Percentiles rank a stretch among this genome's conserved stretches.
Conservation (phyloP, 2,113 vertebrate genomes). For the Dipodomys spectabilis region DNA sequence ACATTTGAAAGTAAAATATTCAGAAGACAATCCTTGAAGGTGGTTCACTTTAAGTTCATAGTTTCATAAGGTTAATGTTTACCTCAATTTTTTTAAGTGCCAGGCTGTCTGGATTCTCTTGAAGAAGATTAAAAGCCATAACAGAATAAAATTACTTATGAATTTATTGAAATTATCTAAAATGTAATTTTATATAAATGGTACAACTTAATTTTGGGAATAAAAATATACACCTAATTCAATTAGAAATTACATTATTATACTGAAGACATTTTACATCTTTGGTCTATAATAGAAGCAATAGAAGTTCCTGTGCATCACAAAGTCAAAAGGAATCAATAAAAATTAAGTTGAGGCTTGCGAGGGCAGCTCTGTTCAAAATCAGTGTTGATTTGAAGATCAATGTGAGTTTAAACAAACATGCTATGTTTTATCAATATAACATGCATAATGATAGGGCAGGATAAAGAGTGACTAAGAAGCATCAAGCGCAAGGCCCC, state of each 20-base stretch:
- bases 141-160: slow-evolving; percentile 55
- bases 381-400: slow-evolving; percentile 78
- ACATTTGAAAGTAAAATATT: background rate
- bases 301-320: slow-evolving; percentile 35
- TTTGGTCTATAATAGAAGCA: slow-evolving; percentile 60
- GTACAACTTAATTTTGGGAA: slow-evolving; percentile 73
- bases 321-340: slow-evolving; percentile 74
- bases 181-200: slow-evolving; percentile 63
- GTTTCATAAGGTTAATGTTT: background rate
- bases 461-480: background rate
- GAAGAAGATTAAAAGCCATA: slow-evolving; percentile 14
- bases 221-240: slow-evolving; percentile 56
- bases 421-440: slow-evolving; percentile 66
- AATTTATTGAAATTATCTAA: slow-evolving; percentile 49
- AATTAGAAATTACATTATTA: slow-evolving; percentile 46
- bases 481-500: background rate
- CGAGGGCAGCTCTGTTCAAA: slow-evolving; percentile 73
- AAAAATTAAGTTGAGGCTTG: slow-evolving; percentile 70
- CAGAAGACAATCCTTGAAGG: background rate
- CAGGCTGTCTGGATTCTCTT: slow-evolving; percentile 46
- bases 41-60: background rate
- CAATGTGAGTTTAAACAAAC: slow-evolving; percentile 72
- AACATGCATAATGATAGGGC: background rate
- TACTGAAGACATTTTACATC: slow-evolving; percentile 34
- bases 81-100: background rate